Evolutionary conservation across 2,113 vertebrate species (phyloP).

Genomic region (Lethenteron camtschaticum): DNA sequence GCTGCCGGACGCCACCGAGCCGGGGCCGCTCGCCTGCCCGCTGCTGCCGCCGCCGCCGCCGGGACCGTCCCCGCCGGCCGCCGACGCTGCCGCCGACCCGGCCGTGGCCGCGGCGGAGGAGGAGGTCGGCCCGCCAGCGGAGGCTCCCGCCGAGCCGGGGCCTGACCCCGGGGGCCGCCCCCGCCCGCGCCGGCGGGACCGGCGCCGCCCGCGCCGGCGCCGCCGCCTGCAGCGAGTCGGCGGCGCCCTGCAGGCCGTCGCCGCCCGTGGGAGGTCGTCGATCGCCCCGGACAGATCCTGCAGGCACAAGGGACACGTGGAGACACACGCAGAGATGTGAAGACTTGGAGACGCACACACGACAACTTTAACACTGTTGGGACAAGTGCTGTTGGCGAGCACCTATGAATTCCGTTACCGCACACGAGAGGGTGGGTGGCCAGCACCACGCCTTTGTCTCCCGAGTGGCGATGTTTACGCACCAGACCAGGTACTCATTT

Average conservation of each 20-base stretch:
- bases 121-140: constrained; percentile 21
- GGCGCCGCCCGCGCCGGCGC: constrained; percentile 28
- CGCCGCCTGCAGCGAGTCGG: neutral
- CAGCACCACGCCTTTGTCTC: too few relatives aligned
- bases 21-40: constrained; percentile 54
- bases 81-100: too few relatives aligned
- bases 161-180: constrained; percentile 95
- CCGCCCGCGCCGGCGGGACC: constrained; percentile 93
- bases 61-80: neutral
- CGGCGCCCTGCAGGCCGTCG: constrained; percentile 76
- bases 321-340: neutral
- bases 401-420: too few relatives aligned
- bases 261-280: constrained; percentile 90
- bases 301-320: constrained; percentile 22
- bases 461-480: too few relatives aligned
- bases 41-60: neutral
- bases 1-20: constrained; percentile 90
- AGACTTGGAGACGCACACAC: too few relatives aligned
- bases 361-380: too few relatives aligned
- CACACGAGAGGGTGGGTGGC: too few relatives aligned
- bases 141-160: constrained; percentile 94
- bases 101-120: too few relatives aligned
- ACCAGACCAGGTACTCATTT: too few relatives aligned
- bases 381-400: too few relatives aligned
- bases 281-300: constrained; percentile 95